These are phyloP conservation scores for Macrosteles quadrilineatus DNA, from an alignment of 1,140 invertebrate species.

Conservation along the genomic window DNA sequence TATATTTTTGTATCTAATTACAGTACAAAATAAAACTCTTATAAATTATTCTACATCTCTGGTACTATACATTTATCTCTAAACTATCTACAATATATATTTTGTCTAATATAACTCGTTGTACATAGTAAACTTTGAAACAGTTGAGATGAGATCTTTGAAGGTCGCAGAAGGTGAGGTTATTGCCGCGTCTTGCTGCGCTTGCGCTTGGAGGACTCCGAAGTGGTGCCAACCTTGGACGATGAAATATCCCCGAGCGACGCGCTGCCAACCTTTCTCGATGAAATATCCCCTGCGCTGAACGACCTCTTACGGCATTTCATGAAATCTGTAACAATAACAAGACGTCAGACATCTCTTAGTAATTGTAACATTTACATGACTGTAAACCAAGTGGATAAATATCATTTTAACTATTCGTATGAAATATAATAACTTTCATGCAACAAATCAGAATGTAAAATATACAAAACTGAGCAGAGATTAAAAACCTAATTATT, in stretches of 20 bases:
- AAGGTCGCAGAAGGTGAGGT: neutral
- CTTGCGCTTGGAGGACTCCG: slow-evolving; percentile 1
- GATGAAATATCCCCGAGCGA: slow-evolving; percentile 6
- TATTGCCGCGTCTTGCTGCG: neutral
- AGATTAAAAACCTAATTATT: too few species aligned
- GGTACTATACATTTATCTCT: neutral
- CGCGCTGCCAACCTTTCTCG: neutral
- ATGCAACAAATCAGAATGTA: too few species aligned
- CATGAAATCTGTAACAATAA: neutral
- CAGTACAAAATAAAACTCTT: slow-evolving; percentile 5
- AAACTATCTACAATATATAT: slow-evolving; percentile 11
- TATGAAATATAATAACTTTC: too few species aligned
- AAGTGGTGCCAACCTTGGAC: neutral
- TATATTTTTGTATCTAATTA: neutral
- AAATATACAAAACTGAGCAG: too few species aligned
- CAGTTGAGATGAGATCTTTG: neutral
- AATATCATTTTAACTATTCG: too few species aligned
- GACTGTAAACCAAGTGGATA: too few species aligned
- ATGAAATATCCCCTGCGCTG: slow-evolving; percentile 1
- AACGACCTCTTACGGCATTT: slow-evolving; percentile 8
- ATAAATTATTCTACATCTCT: slow-evolving; percentile 14
- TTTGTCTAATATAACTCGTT: neutral
- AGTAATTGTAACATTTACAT: neutral
- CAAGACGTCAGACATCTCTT: neutral
- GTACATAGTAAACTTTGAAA: slow-evolving; percentile 9